Evolutionary conservation across 2,113 vertebrate species (phyloP).

Genomic region (Chamaea fasciata): DNA sequence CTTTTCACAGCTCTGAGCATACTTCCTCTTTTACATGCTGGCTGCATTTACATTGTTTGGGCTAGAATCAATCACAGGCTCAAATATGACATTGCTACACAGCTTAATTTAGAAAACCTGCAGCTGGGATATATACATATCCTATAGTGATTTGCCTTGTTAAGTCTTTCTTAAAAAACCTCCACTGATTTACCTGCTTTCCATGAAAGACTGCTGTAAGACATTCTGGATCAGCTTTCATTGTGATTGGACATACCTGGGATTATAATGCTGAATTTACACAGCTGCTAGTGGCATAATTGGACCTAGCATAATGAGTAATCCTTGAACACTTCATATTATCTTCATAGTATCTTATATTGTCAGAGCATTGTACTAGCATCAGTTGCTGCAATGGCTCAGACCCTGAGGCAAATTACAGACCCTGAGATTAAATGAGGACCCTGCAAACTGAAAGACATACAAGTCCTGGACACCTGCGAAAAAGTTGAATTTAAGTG

Average conservation of each 20-base stretch:
- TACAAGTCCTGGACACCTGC: not conserved
- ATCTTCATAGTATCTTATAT: not conserved
- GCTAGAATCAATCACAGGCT: not conserved
- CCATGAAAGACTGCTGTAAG: not conserved
- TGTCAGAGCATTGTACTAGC: not conserved
- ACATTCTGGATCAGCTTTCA: not conserved
- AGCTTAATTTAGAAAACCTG: not conserved
- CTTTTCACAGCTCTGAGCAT: not conserved
- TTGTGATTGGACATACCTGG: not conserved
- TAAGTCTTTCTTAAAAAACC: not conserved
- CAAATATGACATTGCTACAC: not conserved
- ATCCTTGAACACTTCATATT: not conserved
- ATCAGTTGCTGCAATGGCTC: not conserved
- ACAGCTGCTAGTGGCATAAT: not conserved
- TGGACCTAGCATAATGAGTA: not conserved
- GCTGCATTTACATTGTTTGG: not conserved
- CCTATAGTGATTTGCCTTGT: not conserved
- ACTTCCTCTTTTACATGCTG: not conserved
- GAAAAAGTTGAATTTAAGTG: not conserved
- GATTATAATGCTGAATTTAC: not conserved
- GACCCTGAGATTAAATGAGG: not conserved
- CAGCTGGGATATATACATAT: not conserved
- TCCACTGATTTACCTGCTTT: not conserved
- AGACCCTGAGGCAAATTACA: not conserved
- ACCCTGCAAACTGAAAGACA: not conserved